Evolutionary conservation across 2,797 vertebrate genomes (phyloP).

Genomic region (Antrozous pallidus): DNA sequence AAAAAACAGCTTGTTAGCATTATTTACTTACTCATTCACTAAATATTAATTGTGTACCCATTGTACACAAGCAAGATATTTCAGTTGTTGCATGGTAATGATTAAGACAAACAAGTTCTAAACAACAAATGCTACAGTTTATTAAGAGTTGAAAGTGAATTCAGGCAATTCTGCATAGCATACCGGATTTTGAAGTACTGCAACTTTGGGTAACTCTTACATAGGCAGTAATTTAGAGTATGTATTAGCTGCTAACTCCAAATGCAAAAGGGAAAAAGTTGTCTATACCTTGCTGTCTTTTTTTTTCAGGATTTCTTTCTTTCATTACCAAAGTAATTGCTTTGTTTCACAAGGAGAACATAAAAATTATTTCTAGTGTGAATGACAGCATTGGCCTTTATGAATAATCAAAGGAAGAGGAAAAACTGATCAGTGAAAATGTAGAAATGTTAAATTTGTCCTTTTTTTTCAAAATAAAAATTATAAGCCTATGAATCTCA

Average conservation of each 20-base stretch:
- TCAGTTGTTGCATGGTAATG: not conserved
- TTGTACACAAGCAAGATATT: not conserved
- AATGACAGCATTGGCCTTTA: not conserved
- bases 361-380: not conserved
- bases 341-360: slow-evolving; percentile 22
- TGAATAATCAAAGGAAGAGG: not conserved
- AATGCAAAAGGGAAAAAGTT: not conserved
- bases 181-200: not conserved
- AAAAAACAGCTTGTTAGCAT: not conserved
- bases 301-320: not conserved
- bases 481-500: not conserved
- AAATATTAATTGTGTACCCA: not conserved
- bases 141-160: not conserved
- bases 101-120: not conserved
- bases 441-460: not conserved
- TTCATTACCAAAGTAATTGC: not conserved
- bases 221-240: not conserved
- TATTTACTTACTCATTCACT: not conserved
- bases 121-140: not conserved
- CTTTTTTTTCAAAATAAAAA: not conserved
- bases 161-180: not conserved
- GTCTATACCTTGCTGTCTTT: not conserved
- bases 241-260: slow-evolving; percentile 19
- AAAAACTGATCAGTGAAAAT: not conserved
- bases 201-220: not conserved